Conservation (phyloP, 2,797 vertebrate genomes). For the Characodon lateralis region DNA sequence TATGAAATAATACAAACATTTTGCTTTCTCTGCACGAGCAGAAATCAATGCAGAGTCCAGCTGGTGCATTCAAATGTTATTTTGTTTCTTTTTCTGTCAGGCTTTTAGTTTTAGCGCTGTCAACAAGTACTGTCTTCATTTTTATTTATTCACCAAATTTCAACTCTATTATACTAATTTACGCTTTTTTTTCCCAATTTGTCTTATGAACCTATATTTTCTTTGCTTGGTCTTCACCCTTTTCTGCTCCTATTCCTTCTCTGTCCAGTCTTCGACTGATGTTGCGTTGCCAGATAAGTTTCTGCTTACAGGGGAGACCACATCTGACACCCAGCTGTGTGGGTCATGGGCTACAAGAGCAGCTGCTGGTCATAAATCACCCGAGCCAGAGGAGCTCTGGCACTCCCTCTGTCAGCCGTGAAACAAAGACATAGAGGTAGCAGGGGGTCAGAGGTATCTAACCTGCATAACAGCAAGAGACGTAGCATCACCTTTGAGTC, state of each 20-base stretch:
- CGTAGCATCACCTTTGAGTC: slow-evolving; percentile 45
- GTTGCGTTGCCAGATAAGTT: slow-evolving; percentile 77
- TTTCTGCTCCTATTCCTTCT: slow-evolving; percentile 31
- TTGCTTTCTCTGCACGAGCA: slow-evolving; percentile 87
- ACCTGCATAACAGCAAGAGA: slow-evolving; percentile 70
- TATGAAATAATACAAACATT: slow-evolving; percentile 97
- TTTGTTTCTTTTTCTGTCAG: slow-evolving; percentile 28
- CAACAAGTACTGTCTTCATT: slow-evolving; percentile 22
- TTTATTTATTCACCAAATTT: slow-evolving; percentile 18
- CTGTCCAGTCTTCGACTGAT: slow-evolving; percentile 60
- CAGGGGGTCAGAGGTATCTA: slow-evolving; percentile 78
- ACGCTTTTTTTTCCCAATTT: slow-evolving; percentile 11
- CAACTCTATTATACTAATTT: slow-evolving; percentile 24
- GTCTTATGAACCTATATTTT: slow-evolving; percentile 62
- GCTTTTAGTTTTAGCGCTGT: slow-evolving; percentile 19
- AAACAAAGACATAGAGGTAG: slow-evolving; percentile 93
- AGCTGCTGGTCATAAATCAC: slow-evolving; percentile 97
- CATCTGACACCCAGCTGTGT: slow-evolving; percentile 89
- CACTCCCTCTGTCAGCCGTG: slow-evolving; percentile 92
- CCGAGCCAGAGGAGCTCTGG: slow-evolving; percentile 84
- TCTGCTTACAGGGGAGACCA: slow-evolving; percentile 83
- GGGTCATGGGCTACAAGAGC: slow-evolving; percentile 82
- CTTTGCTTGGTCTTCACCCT: slow-evolving; percentile 54
- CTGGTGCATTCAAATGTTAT: slow-evolving; percentile 84
- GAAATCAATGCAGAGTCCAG: slow-evolving; percentile 90